Evolutionary conservation across 2,113 vertebrate species (phyloP).

Genomic region (Arvicanthis niloticus): DNA sequence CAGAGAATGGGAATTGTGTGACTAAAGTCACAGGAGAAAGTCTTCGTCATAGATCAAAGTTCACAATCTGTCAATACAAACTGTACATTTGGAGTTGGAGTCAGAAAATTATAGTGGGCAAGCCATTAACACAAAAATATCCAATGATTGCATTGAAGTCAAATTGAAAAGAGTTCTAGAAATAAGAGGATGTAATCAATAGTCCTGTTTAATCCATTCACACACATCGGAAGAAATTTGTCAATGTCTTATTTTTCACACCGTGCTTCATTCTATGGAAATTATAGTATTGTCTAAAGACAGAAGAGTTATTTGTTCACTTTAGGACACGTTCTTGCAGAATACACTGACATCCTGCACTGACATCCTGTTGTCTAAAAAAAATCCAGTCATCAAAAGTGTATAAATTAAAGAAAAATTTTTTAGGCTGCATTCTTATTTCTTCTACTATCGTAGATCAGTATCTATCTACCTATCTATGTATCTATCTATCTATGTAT

Average conservation of each 20-base stretch:
- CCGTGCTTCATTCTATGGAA: neutral
- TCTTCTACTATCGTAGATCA: neutral
- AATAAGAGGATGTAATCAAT: neutral
- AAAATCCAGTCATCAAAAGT: neutral
- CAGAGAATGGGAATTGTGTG: fast-evolving
- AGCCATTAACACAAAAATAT: neutral
- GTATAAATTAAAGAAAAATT: neutral
- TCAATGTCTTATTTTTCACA: neutral
- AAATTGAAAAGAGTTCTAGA: neutral
- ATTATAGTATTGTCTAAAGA: neutral
- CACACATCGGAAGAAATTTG: neutral
- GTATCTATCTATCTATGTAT: neutral
- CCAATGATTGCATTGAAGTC: fast-evolving
- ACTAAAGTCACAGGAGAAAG: neutral
- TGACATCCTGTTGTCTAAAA: neutral
- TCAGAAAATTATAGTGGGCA: neutral
- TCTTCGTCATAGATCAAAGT: fast-evolving
- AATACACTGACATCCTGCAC: neutral
- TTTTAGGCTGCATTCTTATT: neutral
- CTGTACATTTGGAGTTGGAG: neutral
- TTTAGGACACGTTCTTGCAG: neutral
- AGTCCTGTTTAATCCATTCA: neutral
- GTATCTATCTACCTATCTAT: neutral
- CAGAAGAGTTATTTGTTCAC: neutral
- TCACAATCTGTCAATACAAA: neutral